phyloP scores from a whole-genome alignment of 2,113 vertebrate species.

The Acrocephalus arundinaceus region DNA sequence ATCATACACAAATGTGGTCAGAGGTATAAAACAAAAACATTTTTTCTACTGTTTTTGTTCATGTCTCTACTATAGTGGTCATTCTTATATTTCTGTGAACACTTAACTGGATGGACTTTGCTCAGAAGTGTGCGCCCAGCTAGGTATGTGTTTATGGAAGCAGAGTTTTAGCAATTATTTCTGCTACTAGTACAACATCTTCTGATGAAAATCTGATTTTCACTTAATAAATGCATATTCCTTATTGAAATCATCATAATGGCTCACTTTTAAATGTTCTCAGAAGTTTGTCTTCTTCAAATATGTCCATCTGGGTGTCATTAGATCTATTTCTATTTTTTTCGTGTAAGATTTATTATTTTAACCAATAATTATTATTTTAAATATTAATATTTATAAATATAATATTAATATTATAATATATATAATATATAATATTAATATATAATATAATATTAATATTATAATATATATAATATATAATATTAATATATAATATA shows the following conservation, averaged over 20 bases:
- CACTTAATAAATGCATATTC: background rate
- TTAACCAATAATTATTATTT: background rate
- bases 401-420: too few relatives aligned
- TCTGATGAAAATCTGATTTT: background rate
- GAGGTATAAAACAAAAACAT: background rate
- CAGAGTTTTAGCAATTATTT: background rate
- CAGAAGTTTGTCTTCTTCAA: background rate
- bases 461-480: too few relatives aligned
- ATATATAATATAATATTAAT: too few relatives aligned
- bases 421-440: too few relatives aligned
- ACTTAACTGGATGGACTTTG: background rate
- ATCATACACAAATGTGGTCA: slow-evolving; percentile 18
- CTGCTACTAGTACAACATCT: background rate
- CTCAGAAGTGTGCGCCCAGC: background rate
- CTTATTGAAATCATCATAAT: background rate
- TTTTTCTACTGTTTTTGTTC: background rate
- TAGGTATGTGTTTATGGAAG: background rate
- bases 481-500: too few relatives aligned
- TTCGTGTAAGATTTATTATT: background rate
- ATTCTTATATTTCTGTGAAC: background rate
- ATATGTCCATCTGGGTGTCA: background rate
- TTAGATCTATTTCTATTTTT: background rate
- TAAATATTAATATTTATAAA: too few relatives aligned
- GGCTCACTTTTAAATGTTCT: background rate
- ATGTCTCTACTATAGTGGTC: background rate